Evolutionary conservation across 2,797 vertebrate genomes (phyloP).

Genomic region (Pristis pectinata): DNA sequence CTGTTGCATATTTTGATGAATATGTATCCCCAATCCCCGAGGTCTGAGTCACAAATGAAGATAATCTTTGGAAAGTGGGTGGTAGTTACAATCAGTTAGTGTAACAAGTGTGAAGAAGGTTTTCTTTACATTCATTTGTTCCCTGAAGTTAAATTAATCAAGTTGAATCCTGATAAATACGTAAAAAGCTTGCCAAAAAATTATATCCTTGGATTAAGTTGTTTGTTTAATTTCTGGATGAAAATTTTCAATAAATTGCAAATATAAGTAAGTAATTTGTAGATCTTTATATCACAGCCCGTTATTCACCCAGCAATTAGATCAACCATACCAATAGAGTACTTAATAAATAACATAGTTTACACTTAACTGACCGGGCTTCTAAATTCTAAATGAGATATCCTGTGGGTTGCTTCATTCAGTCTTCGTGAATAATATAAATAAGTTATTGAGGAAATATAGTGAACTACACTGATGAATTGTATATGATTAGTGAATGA

Average conservation of each 20-base stretch:
- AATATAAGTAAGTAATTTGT: not conserved
- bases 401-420: not conserved
- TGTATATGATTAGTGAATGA: not conserved
- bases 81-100: not conserved
- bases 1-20: not conserved
- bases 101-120: not conserved
- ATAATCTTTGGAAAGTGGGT: not conserved
- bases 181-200: not conserved
- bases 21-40: not conserved
- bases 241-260: not conserved
- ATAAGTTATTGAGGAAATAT: not conserved
- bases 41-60: not conserved
- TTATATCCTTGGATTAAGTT: constrained; percentile 9
- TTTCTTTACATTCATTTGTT: not conserved
- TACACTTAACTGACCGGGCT: not conserved
- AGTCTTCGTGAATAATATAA: not conserved
- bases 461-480: not conserved
- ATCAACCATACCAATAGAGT: not conserved
- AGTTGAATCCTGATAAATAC: not conserved
- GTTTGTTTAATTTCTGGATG: not conserved
- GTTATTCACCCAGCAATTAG: constrained; percentile 23
- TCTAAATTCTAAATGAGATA: not conserved
- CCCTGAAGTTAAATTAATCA: not conserved
- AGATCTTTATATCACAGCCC: not conserved
- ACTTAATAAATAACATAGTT: not conserved